A percentile compares a stretch with the other conserved stretches of the same genome.
Conservation (phyloP, 2,888 invertebrate species). For the Clitarchus hookeri region DNA sequence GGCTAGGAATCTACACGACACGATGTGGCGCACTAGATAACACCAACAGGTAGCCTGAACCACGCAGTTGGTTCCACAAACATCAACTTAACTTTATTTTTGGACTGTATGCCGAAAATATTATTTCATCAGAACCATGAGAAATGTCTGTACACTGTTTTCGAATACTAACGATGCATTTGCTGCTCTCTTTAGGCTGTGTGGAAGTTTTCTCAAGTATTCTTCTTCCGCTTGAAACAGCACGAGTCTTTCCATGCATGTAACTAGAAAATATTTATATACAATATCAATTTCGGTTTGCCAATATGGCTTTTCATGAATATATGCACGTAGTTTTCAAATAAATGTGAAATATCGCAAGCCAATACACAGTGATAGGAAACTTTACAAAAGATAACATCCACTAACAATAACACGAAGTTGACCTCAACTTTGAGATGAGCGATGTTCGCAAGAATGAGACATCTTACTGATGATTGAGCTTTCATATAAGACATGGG, state of each 20-base stretch:
- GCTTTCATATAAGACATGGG: too few species aligned
- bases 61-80: not conserved
- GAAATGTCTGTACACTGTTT: not conserved
- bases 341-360: not conserved
- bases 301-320: not conserved
- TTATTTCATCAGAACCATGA: not conserved
- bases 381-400: not conserved
- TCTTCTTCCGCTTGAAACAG: not conserved
- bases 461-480: not conserved
- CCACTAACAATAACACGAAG: not conserved
- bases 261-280: not conserved
- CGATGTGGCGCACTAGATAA: not conserved
- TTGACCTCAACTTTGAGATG: not conserved
- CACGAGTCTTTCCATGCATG: not conserved
- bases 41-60: not conserved
- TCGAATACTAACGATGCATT: not conserved
- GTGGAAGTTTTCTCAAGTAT: not conserved
- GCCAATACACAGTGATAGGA: not conserved
- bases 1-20: not conserved
- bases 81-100: not conserved
- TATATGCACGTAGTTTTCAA: not conserved
- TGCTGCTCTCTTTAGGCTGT: not conserved
- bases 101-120: too few species aligned
- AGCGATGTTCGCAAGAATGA: not conserved
- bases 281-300: not conserved